Evolutionary conservation across 2,888 invertebrate genomes (phyloP).

Genomic region (Ischnura elegans): DNA sequence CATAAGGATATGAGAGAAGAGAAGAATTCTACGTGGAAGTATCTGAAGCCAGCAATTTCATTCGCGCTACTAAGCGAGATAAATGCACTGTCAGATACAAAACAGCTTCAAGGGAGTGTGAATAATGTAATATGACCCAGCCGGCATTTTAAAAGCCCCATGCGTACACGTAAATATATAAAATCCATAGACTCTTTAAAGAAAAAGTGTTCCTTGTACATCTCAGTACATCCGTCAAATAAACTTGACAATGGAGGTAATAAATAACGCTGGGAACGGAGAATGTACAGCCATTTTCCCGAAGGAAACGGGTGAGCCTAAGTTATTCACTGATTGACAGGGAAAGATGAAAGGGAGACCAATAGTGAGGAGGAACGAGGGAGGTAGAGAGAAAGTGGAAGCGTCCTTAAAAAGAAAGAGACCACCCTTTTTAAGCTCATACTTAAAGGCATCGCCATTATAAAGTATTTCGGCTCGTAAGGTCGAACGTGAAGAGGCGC

Average conservation of each 20-base stretch:
- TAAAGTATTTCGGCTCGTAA: not conserved
- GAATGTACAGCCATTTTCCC: not conserved
- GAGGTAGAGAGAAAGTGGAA: not conserved
- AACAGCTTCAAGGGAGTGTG: too few species aligned
- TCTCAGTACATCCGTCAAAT: too few species aligned
- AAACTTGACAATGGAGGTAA: not conserved
- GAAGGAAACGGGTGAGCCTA: not conserved
- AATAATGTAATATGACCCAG: too few species aligned
- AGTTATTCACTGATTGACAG: not conserved
- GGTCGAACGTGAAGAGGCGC: not conserved
- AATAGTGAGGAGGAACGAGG: not conserved
- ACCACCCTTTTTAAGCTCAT: not conserved
- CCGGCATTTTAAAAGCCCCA: too few species aligned
- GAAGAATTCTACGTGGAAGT: too few species aligned
- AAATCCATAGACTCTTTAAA: too few species aligned
- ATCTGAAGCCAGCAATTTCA: too few species aligned
- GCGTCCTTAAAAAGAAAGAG: not conserved
- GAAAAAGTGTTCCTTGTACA: too few species aligned
- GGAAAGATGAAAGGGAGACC: not conserved
- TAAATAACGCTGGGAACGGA: not conserved
- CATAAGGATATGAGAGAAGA: too few species aligned
- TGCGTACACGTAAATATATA: too few species aligned
- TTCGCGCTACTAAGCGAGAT: too few species aligned
- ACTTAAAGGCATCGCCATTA: slow-evolving; percentile 3
- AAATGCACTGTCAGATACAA: too few species aligned